Evolutionary conservation across 2,113 vertebrate species (phyloP).

Genomic region (Tachysurus fulvidraco): DNA sequence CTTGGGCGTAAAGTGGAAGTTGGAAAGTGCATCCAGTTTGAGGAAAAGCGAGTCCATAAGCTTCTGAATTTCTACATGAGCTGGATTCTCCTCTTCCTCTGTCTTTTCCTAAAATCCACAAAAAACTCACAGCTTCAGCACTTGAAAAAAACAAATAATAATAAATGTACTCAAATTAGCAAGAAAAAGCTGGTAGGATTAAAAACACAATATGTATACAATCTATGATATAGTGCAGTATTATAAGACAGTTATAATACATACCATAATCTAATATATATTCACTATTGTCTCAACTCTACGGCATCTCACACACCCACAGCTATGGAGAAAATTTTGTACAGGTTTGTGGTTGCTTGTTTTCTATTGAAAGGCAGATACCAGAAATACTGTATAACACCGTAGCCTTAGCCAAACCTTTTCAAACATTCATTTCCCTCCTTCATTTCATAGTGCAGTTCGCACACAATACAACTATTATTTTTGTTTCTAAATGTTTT

Average conservation of each 20-base stretch:
- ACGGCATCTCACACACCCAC: neutral
- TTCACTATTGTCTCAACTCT: neutral
- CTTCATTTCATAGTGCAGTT: neutral
- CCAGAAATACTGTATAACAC: too few relatives aligned
- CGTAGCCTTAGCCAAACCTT: neutral
- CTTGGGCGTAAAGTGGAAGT: constrained; percentile 96
- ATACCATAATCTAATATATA: too few relatives aligned
- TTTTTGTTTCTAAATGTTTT: neutral
- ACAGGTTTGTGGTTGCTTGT: neutral
- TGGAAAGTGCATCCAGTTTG: constrained; percentile 91
- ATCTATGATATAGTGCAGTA: neutral
- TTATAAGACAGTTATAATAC: neutral
- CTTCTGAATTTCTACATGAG: constrained; percentile 91
- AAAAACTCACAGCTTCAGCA: neutral
- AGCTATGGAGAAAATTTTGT: neutral
- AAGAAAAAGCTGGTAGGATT: neutral
- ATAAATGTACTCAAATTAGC: neutral
- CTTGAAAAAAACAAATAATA: neutral
- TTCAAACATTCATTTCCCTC: neutral
- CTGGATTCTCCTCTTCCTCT: constrained; percentile 86
- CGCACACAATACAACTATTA: neutral
- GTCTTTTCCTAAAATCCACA: constrained; percentile 78
- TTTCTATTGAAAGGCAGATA: neutral
- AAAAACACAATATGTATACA: neutral
- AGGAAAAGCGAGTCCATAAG: constrained; percentile 92